A percentile compares a stretch with the other conserved stretches of the same genome.
phyloP scores from a whole-genome alignment of 2,797 vertebrate species.

The Manis javanica region DNA sequence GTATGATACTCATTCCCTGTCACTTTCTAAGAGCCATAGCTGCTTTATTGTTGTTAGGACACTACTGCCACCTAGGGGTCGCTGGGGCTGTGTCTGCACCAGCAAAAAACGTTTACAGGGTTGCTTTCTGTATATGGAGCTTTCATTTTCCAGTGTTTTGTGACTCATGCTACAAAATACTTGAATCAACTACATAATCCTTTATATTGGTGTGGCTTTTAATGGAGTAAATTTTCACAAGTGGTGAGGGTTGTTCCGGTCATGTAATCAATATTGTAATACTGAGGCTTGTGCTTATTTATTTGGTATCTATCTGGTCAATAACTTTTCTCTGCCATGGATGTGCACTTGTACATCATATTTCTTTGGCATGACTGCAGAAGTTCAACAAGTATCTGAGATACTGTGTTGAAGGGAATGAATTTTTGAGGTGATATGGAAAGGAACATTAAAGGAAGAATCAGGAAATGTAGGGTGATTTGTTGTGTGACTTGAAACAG shows the following conservation, averaged over 20 bases:
- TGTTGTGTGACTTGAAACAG: not conserved
- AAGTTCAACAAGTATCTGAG: not conserved
- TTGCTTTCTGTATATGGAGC: not conserved
- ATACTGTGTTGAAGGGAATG: not conserved
- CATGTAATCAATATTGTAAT: not conserved
- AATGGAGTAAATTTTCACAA: not conserved
- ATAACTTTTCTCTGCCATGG: not conserved
- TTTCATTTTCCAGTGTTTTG: constrained; percentile 2
- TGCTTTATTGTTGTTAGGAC: not conserved
- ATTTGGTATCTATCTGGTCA: not conserved
- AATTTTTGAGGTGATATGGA: not conserved
- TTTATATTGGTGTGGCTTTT: not conserved
- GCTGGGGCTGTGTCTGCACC: not conserved
- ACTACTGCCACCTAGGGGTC: constrained; percentile 71
- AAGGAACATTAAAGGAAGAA: not conserved
- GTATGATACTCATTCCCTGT: not conserved
- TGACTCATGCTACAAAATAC: not conserved
- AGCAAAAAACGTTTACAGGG: not conserved
- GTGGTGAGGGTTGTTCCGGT: not conserved
- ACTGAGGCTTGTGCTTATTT: not conserved
- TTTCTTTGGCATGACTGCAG: not conserved
- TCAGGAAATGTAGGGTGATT: not conserved
- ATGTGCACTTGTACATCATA: not conserved
- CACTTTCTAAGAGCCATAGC: not conserved
- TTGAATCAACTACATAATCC: not conserved